Evolutionary conservation across 1,140 invertebrate species (phyloP), one percentile per base, ranked within the genome.

Genomic region (Drosophila mayri): DNA sequence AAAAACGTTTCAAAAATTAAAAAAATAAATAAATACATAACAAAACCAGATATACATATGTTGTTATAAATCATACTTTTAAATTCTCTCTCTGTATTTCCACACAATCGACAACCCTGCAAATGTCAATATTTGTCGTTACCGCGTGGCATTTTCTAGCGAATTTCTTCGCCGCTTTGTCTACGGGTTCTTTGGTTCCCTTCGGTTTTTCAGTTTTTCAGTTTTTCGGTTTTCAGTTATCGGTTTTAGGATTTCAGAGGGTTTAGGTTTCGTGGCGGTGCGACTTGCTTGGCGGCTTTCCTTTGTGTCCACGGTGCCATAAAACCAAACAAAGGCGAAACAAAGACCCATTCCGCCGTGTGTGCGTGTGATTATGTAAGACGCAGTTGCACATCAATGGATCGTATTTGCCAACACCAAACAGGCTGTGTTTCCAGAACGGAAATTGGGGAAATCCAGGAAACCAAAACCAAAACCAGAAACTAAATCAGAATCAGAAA

Each of bases 61-160:
- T 25, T 22, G 22, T 22, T 22, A 22, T n/a, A n/a, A n/a, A n/a
- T n/a, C n/a, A n/a, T 25, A 32, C 37, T 30, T 12, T 32, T 18
- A 12, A 20, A 32, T 22, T 37, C 40, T 25, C 40, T 25, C 62
- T 30, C 20, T 40, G 62, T 41, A 61, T 20, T 25, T 25, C 16
- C 22, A 14, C 38, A 8, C 14, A 35, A 35, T 1, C 22, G 12
- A 37, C 32, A 40, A 38, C 50, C 10, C 50, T 22, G 66, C 72
- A 68, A 81, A 85, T 84, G 81, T 84, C 81, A 84, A 84, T 84
- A 84, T 84, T 84, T 84, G 81, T 84, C 66, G 68, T 84, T 84
- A 84, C 81, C 81, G 81, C 81, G 72, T 84, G 81, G 76, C 81
- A 67, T 84, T 80, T 83, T 85, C 81, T 73, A 85, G 81, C 81